Base-by-base conservation (phyloP, 2,888 invertebrate species). In the Nysson spinosus region DNA sequence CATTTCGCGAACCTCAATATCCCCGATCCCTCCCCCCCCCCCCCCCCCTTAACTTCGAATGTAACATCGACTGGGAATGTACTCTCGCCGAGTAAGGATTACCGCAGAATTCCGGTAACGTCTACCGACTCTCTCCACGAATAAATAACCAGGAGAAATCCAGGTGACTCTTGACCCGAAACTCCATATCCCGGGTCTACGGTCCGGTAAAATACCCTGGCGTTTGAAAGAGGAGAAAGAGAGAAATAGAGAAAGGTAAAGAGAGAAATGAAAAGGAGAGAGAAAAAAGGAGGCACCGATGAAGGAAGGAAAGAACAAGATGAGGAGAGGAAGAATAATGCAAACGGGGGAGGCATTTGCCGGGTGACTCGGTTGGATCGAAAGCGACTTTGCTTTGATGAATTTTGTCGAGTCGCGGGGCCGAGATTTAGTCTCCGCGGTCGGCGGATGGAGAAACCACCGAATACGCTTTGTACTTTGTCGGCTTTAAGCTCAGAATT, bases 381-480 rank as follows among this genome's bases (percentile, higher is more conserved):
- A 51, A n/a, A n/a, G 28, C 56, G 17, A 37, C 24, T 30, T n/a
- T 32, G 44, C 65, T 65, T 51, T 51, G 58, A 55, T 46, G 58
- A 54, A 58, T 67, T 42, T 24, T 4, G 32, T 12, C 12, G 46
- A 9, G 32, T 12, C 12, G 46, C 16, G 46, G n/a, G 7, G 26
- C 14, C 12, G 43, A 43, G 43, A 28, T 26, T 28, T 26, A 43
- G n/a, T 43, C 35, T 51, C 35, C 42, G 39, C 37, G 24, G 57
- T 44, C 40, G 46, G 44, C 26, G 43, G n/a, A n/a, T n/a, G n/a
- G n/a, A n/a, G n/a, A n/a, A n/a, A n/a, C n/a, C n/a, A n/a, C n/a
- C 44, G 12, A 28, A 14, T 14, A 51, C 43, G 44, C 58, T 58
- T 58, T 65, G 58, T 65, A 65, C 50, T 44, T 65, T 58, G 67